These are phyloP conservation scores for Danio jaintianensis DNA, from an alignment of 2,797 vertebrate genomes.

Conservation along the genomic window DNA sequence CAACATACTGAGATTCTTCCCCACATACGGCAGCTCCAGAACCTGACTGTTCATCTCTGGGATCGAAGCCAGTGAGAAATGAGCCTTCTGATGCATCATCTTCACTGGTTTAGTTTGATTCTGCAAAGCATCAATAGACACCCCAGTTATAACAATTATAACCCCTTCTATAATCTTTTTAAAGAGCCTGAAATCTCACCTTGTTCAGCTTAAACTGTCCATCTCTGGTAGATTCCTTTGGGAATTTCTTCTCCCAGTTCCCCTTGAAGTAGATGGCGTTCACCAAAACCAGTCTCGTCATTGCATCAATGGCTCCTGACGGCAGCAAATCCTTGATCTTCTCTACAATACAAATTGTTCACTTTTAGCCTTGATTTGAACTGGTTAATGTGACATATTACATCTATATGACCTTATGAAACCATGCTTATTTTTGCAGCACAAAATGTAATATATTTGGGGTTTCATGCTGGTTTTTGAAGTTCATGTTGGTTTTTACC, in stretches of 20 bases:
- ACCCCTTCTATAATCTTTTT: neutral
- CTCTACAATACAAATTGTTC: conserved; percentile 53
- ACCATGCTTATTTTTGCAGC: neutral
- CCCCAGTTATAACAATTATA: neutral
- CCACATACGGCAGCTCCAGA: conserved; percentile 85
- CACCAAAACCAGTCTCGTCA: conserved; percentile 76
- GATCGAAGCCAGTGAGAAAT: conserved; percentile 76
- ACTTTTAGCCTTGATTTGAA: neutral
- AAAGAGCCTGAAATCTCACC: conserved; percentile 60
- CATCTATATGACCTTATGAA: too few species aligned
- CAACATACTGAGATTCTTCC: conserved; percentile 85
- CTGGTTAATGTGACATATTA: neutral
- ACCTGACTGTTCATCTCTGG: conserved; percentile 77
- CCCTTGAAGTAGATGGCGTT: conserved; percentile 81
- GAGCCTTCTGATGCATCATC: conserved; percentile 84
- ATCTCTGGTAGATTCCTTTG: conserved; percentile 53
- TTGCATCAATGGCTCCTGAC: neutral
- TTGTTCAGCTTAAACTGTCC: conserved; percentile 71
- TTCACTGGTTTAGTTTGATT: conserved; percentile 79
- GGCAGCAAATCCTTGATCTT: conserved; percentile 75
- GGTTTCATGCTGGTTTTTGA: conserved; percentile 2
- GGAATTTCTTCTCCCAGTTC: conserved; percentile 73
- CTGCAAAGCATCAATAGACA: conserved; percentile 62
- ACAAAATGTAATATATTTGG: neutral
- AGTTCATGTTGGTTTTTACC: conserved; percentile 69